Conservation (phyloP, 2,888 invertebrate species). For the Kuschelorhynchus macadamiae region DNA sequence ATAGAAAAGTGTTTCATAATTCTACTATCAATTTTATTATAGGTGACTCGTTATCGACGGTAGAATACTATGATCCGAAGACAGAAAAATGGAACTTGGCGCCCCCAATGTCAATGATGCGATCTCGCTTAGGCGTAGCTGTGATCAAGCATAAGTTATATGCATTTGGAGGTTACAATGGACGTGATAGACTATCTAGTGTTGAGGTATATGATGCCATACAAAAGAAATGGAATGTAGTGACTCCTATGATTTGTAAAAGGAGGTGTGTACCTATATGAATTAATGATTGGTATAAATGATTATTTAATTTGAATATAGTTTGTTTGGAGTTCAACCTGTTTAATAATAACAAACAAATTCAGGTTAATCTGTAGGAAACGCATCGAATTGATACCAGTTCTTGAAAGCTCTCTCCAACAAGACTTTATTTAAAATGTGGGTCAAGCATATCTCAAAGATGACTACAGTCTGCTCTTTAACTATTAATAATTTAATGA, state of each 20-base stretch:
- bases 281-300: too few species aligned
- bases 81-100: slow-evolving; percentile 80
- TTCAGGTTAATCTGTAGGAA: too few species aligned
- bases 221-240: slow-evolving; percentile 81
- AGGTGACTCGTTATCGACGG: slow-evolving; percentile 86
- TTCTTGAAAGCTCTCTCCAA: too few species aligned
- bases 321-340: too few species aligned
- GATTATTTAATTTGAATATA: too few species aligned
- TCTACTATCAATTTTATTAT: slow-evolving; percentile 8
- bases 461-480: too few species aligned
- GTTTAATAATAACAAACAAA: too few species aligned
- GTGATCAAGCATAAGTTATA: slow-evolving; percentile 83
- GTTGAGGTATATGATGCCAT: slow-evolving; percentile 88
- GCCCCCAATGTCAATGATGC: slow-evolving; percentile 87
- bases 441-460: too few species aligned
- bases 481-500: too few species aligned
- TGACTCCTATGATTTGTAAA: slow-evolving; percentile 85
- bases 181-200: slow-evolving; percentile 83
- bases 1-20: too few species aligned
- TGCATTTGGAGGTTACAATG: slow-evolving; percentile 90
- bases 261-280: slow-evolving; percentile 75
- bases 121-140: slow-evolving; percentile 88
- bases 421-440: too few species aligned
- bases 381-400: too few species aligned
- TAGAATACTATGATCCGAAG: slow-evolving; percentile 86